Conservation (phyloP, 2,797 vertebrate species). For the Euthynnus affinis region DNA sequence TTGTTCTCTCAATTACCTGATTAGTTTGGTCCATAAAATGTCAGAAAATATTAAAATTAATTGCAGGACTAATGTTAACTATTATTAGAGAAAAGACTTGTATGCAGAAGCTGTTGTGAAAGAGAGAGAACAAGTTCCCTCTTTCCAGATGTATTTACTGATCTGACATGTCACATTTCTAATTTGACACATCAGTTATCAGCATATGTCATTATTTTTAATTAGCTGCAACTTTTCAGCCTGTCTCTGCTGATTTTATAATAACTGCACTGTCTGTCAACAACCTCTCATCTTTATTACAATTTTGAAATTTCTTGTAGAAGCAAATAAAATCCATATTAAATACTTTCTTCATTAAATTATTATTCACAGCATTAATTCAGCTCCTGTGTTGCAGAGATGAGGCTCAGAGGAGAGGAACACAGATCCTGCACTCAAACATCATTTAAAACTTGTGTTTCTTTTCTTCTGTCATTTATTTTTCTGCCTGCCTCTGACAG, state of each 20-base stretch:
- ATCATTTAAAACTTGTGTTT: slow-evolving; percentile 57
- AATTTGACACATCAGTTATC: too few relatives aligned
- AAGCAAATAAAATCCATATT: background rate
- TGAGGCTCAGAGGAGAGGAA: slow-evolving; percentile 27
- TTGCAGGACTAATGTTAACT: too few relatives aligned
- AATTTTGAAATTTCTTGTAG: background rate
- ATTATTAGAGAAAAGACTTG: too few relatives aligned
- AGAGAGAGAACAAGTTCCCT: too few relatives aligned
- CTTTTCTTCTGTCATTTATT: slow-evolving; percentile 55
- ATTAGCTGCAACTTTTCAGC: too few relatives aligned
- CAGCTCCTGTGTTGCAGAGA: slow-evolving; percentile 9
- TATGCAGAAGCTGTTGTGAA: too few relatives aligned
- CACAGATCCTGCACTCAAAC: slow-evolving; percentile 42
- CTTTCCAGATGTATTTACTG: too few relatives aligned
- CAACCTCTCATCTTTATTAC: background rate
- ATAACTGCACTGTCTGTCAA: background rate
- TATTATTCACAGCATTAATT: slow-evolving; percentile 23
- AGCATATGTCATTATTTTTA: too few relatives aligned
- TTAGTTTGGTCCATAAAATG: too few relatives aligned
- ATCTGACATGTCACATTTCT: too few relatives aligned
- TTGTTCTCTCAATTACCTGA: too few relatives aligned
- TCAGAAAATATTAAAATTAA: too few relatives aligned
- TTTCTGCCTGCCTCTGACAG: slow-evolving; percentile 51
- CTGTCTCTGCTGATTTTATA: background rate
- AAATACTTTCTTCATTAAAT: background rate